Percentiles rank a stretch among this genome's conserved stretches.
Conservation (phyloP, 2,113 vertebrate genomes). For the Hyperoodon ampullatus region DNA sequence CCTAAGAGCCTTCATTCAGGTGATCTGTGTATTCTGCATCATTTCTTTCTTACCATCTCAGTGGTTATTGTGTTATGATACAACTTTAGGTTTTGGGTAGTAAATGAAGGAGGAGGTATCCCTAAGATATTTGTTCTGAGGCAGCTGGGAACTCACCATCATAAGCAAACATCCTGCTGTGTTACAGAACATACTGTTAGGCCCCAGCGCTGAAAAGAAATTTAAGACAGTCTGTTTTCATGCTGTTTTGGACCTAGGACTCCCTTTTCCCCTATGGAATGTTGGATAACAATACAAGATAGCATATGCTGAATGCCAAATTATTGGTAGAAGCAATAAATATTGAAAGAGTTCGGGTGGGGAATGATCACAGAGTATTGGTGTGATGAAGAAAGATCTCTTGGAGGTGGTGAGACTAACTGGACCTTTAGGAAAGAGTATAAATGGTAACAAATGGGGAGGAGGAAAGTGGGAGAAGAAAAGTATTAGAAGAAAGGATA, state of each 20-base stretch:
- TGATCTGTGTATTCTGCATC: constrained; percentile 32
- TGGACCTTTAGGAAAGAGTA: neutral
- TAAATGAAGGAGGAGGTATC: neutral
- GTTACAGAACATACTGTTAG: neutral
- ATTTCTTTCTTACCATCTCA: constrained; percentile 22
- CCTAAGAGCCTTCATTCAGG: neutral
- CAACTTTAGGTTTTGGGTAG: neutral
- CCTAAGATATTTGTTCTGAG: constrained; percentile 12
- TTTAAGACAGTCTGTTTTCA: neutral
- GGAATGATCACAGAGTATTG: constrained; percentile 14
- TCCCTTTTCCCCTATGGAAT: neutral
- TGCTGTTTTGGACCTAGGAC: neutral
- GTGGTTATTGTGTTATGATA: neutral
- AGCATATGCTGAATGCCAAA: neutral
- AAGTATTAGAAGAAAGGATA: neutral
- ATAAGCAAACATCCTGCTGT: neutral
- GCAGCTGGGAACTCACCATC: neutral
- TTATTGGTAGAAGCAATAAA: neutral
- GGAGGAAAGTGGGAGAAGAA: neutral
- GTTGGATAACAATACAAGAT: neutral
- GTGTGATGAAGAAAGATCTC: neutral
- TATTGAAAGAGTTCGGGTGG: neutral
- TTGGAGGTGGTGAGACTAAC: neutral
- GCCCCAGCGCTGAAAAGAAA: neutral
- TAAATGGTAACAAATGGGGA: neutral